Evolutionary conservation across 1,140 invertebrate genomes (phyloP), one percentile per base, ranked within the genome.

Genomic region (Diploscapter pachys): DNA sequence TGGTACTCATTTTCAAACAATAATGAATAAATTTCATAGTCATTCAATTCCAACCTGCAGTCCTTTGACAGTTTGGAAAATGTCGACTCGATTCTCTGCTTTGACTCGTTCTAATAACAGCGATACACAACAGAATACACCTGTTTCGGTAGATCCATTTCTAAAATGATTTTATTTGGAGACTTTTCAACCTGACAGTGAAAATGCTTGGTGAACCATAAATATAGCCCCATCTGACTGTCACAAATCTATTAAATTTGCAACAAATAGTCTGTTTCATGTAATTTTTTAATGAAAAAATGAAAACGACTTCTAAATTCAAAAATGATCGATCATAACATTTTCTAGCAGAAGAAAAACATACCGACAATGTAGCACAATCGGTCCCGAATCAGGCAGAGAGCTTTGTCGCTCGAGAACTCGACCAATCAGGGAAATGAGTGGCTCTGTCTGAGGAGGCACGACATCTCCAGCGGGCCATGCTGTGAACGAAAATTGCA

Each of bases 21-120:
- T 31, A 31, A 31, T 31, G 31, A 77, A 85, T 83, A 57, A 83
- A 54, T 70, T 74, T 81, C 49, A 63, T 79, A 9, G 84, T 72
- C 9, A 82, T 55, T 6, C 63, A 31, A 50, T 75, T 67, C 5
- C 81, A 9, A 65, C 62, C 73, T 83, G 83, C n/a, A 84, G 73
- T 52, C 74, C 64, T 83, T 87, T 87, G 3, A 88, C 85, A 51
- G 87, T 87, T 74, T 88, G 87, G 81, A 87, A 89, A 5, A 89
- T 86, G 72, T 89, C 87, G 5, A 88, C 85, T 77, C 88, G 86
- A 54, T 86, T 82, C 61, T 89, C 88, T 48, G 86, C 80, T 70
- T 86, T 85, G 70, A 88, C 82, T 62, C 87, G 79, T 77, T 89
- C 88, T 63, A 88, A 78, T 9, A 88, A 75, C 49, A 86, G 77